A percentile compares a stretch with the other conserved stretches of the same genome.
Conservation (phyloP, 2,113 vertebrate genomes). For the Miniopterus natalensis region DNA sequence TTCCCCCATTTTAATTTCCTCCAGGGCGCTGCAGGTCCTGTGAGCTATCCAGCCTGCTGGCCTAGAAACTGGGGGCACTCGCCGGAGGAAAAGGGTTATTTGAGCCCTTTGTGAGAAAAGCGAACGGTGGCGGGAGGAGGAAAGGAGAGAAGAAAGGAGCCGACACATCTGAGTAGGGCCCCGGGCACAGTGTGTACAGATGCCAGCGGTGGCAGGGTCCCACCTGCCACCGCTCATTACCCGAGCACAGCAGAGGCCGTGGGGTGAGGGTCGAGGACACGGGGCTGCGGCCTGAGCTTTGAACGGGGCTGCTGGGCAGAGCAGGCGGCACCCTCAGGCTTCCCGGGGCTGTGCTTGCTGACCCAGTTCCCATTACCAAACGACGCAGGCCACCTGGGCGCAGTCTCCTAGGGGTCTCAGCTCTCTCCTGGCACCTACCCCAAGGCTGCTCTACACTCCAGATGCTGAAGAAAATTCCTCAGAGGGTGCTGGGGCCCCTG, state of each 20-base stretch:
- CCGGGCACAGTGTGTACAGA: background rate
- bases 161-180: background rate
- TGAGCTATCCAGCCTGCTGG: background rate
- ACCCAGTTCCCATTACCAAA: background rate
- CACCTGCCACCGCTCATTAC: too few species aligned
- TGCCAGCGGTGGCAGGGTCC: slow-evolving; percentile 24
- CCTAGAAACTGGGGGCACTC: slow-evolving; percentile 69
- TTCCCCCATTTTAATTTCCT: slow-evolving; percentile 51
- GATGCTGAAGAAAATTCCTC: background rate
- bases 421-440: background rate
- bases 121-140: slow-evolving; percentile 48
- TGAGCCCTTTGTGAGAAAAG: slow-evolving; percentile 64
- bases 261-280: background rate
- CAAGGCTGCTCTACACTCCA: background rate
- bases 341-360: background rate
- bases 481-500: background rate
- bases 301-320: background rate
- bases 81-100: slow-evolving; percentile 63
- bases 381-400: background rate
- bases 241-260: background rate
- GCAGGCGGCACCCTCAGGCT: accelerated
- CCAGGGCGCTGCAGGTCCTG: background rate
- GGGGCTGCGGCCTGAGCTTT: background rate
- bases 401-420: background rate
- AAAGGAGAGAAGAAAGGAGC: slow-evolving; percentile 48